Evolutionary conservation across 1,140 invertebrate genomes (phyloP).

Genomic region (Aphaenogaster rudis): DNA sequence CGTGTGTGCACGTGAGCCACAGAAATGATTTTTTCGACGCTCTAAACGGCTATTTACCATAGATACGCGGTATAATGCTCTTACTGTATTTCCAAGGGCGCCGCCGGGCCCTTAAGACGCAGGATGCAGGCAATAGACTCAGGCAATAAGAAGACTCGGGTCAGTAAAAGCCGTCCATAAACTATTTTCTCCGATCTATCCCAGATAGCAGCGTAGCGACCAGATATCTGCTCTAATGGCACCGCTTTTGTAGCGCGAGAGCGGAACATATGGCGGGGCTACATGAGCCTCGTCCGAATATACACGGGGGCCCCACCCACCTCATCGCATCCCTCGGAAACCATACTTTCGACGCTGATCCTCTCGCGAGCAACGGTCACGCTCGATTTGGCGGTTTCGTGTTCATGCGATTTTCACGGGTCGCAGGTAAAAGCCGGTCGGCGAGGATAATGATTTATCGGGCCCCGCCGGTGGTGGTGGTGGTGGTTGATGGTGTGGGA

Average conservation of each 20-base stretch:
- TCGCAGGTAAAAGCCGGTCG: constrained; percentile 65
- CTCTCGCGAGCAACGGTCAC: constrained; percentile 39
- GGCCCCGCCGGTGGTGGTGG: constrained; percentile 9
- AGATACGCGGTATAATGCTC: neutral
- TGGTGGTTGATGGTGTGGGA: neutral
- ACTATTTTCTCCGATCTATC: constrained; percentile 41
- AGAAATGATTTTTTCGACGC: neutral
- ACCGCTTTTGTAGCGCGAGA: constrained; percentile 26
- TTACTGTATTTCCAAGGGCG: neutral
- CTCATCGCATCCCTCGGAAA: constrained; percentile 48
- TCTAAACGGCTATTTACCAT: neutral
- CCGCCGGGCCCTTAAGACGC: neutral
- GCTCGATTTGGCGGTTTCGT: constrained; percentile 46
- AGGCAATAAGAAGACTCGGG: neutral
- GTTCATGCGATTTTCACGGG: constrained; percentile 63
- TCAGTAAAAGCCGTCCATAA: constrained; percentile 46
- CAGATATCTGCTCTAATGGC: constrained; percentile 44
- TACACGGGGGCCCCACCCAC: constrained; percentile 23
- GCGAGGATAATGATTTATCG: constrained; percentile 61
- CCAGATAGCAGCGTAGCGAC: neutral
- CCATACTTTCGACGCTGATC: constrained; percentile 49
- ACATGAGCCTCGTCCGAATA: neutral
- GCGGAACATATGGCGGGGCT: constrained; percentile 48
- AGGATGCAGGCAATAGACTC: neutral
- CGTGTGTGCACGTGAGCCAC: too few species aligned